These are phyloP conservation scores for Ophion costatus DNA, from an alignment of 2,888 invertebrate genomes.

Conservation along the genomic window DNA sequence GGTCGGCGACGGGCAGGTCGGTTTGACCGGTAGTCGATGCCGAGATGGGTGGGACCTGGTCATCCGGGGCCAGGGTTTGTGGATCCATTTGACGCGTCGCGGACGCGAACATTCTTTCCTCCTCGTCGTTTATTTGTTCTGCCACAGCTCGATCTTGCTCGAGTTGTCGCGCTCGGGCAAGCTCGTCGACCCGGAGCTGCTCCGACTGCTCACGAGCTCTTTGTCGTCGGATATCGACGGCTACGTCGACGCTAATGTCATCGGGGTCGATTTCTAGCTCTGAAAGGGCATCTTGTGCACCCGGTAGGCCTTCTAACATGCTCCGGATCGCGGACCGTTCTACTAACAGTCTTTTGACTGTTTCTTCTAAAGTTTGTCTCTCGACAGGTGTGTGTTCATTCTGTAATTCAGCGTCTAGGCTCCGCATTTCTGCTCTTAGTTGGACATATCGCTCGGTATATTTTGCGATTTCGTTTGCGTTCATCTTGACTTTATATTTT, in stretches of 20 bases:
- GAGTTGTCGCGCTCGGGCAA: neutral
- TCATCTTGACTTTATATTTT: neutral
- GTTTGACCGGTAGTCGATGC: neutral
- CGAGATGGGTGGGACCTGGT: neutral
- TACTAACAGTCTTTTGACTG: neutral
- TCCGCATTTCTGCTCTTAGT: neutral
- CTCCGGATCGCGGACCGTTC: conserved; percentile 14
- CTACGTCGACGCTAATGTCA: conserved; percentile 26
- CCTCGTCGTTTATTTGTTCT: neutral
- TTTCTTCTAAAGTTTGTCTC: neutral
- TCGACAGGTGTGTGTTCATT: neutral
- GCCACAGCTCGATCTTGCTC: conserved; percentile 25
- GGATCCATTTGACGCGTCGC: neutral
- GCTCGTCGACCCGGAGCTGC: neutral
- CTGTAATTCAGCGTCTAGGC: neutral
- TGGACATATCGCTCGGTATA: neutral
- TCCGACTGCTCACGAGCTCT: neutral
- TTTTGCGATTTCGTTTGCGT: neutral
- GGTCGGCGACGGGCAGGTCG: neutral
- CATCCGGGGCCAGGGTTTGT: neutral
- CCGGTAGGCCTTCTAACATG: neutral
- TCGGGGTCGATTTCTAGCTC: conserved; percentile 11
- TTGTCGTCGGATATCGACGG: conserved; percentile 1
- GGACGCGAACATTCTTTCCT: neutral
- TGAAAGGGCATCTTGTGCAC: neutral